A percentile compares a stretch with the other conserved stretches of the same genome.
These are phyloP conservation scores for Rutilus rutilus DNA, from an alignment of 2,113 vertebrate genomes.

Conservation along the genomic window DNA sequence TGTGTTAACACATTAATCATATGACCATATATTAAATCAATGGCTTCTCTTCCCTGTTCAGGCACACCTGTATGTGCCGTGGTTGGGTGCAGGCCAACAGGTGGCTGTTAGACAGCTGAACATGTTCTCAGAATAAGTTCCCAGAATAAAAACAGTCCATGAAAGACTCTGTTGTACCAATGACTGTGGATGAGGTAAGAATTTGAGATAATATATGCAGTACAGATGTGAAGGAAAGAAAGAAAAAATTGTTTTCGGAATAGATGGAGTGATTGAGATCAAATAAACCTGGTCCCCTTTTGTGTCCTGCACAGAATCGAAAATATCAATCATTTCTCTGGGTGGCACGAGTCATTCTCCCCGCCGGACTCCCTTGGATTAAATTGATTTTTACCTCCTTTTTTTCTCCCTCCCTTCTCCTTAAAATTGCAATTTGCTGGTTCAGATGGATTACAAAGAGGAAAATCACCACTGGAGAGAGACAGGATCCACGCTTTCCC, in stretches of 20 bases:
- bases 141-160: neutral
- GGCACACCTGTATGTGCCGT: neutral
- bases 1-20: neutral
- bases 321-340: constrained; percentile 52
- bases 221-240: constrained; percentile 22
- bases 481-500: constrained; percentile 40
- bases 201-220: constrained; percentile 31
- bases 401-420: constrained; percentile 39
- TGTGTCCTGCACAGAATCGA: constrained; percentile 52
- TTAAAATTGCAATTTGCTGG: constrained; percentile 44
- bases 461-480: constrained; percentile 40
- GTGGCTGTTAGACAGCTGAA: neutral
- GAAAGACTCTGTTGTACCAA: neutral
- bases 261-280: constrained; percentile 43
- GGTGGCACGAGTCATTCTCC: constrained; percentile 46
- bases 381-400: constrained; percentile 52
- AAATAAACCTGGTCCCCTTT: constrained; percentile 48
- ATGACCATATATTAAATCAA: neutral
- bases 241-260: constrained; percentile 22
- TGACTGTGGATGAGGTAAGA: neutral
- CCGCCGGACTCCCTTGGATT: constrained; percentile 35
- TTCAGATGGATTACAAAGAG: constrained; percentile 54
- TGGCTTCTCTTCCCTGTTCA: neutral
- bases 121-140: neutral
- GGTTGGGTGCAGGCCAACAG: neutral